Percentiles rank a stretch among this genome's conserved stretches.
These are phyloP conservation scores for Nansenia antarctica DNA, from an alignment of 2,113 vertebrate genomes.

Conservation along the genomic window DNA sequence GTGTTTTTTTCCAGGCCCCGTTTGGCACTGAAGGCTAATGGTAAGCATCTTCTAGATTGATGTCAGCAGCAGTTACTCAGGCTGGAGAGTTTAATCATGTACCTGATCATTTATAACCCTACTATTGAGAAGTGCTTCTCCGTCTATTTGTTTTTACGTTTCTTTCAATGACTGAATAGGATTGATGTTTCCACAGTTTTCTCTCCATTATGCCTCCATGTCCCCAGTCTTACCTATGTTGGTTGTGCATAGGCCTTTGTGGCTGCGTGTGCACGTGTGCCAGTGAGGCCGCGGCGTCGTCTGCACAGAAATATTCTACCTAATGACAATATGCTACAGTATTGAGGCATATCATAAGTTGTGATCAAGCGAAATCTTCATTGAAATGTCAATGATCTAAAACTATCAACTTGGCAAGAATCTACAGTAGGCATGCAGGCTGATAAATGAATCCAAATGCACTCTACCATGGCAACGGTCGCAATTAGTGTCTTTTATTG, in stretches of 20 bases:
- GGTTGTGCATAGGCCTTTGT: too few relatives aligned
- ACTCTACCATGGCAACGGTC: constrained; percentile 51
- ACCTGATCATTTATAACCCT: constrained; percentile 14
- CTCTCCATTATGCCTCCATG: too few relatives aligned
- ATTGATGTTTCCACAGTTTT: constrained; percentile 8
- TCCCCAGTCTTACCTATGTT: too few relatives aligned
- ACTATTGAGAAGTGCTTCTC: constrained; percentile 24
- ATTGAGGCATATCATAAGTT: too few relatives aligned
- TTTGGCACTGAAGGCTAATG: neutral
- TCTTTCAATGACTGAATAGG: neutral
- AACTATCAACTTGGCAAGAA: too few relatives aligned
- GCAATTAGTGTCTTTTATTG: constrained; percentile 63
- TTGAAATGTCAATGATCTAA: neutral
- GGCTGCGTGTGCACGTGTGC: too few relatives aligned
- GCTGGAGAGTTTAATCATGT: constrained; percentile 2
- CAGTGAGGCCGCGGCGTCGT: too few relatives aligned
- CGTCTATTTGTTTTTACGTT: constrained; percentile 14
- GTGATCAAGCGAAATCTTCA: too few relatives aligned
- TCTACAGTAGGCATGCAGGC: too few relatives aligned
- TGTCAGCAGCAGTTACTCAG: constrained; percentile 22
- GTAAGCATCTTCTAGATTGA: constrained; percentile 21
- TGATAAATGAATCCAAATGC: neutral
- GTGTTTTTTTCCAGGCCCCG: too few relatives aligned
- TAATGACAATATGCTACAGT: too few relatives aligned
- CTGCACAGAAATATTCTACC: too few relatives aligned